Evolutionary conservation across 2,888 invertebrate genomes (phyloP).

Genomic region (Coremacera marginata): DNA sequence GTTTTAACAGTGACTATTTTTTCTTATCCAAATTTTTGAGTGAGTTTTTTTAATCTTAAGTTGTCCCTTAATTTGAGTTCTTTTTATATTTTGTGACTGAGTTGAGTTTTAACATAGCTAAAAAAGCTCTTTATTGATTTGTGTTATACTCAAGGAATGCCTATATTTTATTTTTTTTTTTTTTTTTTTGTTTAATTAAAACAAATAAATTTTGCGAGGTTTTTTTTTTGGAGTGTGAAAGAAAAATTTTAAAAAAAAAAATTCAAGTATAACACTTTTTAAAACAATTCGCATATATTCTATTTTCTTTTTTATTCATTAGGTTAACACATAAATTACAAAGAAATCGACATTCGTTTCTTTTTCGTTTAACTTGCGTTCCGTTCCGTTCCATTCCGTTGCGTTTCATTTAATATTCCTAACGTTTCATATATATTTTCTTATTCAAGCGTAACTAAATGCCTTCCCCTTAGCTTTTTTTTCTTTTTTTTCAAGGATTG

Average conservation of each 20-base stretch:
- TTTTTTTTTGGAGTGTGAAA: not conserved
- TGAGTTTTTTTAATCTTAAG: no score
- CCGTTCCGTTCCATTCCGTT: not conserved
- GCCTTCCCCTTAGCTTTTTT: constrained; percentile 55
- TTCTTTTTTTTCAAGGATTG: constrained; percentile 46
- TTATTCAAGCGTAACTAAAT: constrained; percentile 58
- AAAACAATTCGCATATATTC: not conserved
- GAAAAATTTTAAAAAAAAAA: not conserved
- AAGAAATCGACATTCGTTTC: not conserved
- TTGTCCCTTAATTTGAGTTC: no score
- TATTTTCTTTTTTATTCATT: not conserved
- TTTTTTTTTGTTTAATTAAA: not conserved
- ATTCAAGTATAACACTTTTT: constrained; percentile 29
- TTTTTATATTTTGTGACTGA: not conserved
- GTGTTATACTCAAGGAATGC: not conserved
- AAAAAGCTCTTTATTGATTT: not conserved
- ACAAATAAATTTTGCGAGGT: not conserved
- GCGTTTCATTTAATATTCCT: constrained; percentile 4
- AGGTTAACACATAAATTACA: not conserved
- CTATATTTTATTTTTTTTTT: not conserved
- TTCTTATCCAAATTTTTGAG: not conserved
- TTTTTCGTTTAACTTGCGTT: not conserved
- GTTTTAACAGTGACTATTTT: not conserved
- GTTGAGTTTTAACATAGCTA: not conserved
- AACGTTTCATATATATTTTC: constrained; percentile 18